phyloP scores from a whole-genome alignment of 2,797 vertebrate species.

The Mormyrus proboscirostris region DNA sequence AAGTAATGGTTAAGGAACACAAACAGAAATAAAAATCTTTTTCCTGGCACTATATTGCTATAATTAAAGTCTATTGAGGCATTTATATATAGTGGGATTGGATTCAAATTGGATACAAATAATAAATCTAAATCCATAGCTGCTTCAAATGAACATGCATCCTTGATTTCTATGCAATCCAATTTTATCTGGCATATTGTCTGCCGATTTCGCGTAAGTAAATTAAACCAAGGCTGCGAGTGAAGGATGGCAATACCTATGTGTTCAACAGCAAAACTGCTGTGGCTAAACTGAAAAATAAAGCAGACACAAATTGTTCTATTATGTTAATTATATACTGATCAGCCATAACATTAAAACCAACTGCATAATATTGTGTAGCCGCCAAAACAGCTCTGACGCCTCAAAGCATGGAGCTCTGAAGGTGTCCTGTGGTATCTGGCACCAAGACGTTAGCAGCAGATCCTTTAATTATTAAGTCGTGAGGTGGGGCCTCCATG shows the following conservation, averaged over 20 bases:
- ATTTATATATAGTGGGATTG: background rate
- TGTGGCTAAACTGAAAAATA: background rate
- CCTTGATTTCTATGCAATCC: conserved; percentile 5
- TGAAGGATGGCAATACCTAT: background rate
- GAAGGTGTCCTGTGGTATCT: background rate
- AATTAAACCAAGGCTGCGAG: background rate
- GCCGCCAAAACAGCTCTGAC: background rate
- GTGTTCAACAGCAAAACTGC: background rate
- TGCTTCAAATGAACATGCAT: background rate
- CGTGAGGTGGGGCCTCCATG: background rate
- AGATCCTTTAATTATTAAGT: background rate
- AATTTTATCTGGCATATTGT: background rate
- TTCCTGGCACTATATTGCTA: background rate
- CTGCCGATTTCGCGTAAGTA: background rate
- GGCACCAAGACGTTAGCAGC: background rate
- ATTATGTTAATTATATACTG: background rate
- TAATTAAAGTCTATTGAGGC: background rate
- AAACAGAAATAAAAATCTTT: background rate
- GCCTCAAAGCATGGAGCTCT: background rate
- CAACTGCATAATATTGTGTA: background rate
- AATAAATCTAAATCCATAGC: conserved; percentile 6
- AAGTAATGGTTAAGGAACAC: background rate
- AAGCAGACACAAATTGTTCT: background rate
- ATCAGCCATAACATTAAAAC: background rate
- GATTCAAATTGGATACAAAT: conserved; percentile 5